Base-by-base conservation (phyloP, 37 sponge, comb jelly and placozoan genomes). In the Crambe crambe region DNA sequence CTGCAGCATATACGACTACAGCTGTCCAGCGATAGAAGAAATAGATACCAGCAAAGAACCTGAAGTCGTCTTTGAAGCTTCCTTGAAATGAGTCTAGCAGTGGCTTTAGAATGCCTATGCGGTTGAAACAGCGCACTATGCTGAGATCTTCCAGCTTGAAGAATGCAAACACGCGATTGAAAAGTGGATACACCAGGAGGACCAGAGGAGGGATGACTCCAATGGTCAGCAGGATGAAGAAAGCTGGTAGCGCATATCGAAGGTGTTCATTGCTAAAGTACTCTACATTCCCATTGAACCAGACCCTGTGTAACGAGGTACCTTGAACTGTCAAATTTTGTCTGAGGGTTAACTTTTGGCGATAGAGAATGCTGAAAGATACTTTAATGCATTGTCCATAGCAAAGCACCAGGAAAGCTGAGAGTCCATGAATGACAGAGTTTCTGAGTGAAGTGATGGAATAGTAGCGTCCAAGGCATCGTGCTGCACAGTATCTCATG, bases 11-110 rank as follows among this genome's bases (percentile, higher is more conserved):
- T 6, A 63, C 31, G 3, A 34, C 2, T 2, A 70, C 3, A 12
- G 60, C 26, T 20, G 17, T 38, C 17, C 68, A 6, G 17, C 80
- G 66, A 73, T 78, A 74, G 10, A 86, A 2, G 41, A 86, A 79
- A 56, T 86, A 86, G 29, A 86, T 29, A 31, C 86, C 86, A n/a
- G 86, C 62, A 72, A 86, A 86, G 60, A 51, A 86, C 0, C 80
- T 59, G 37, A 43, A 39, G 27, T 79, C 42, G 57, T 79, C 80
- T 79, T 66, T 72, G 66, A 72, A 86, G 42, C 80, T 62, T 37
- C 80, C 56, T 35, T 79, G 80, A 29, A 86, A 86, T 2, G 74
- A 63, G 29, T 86, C 86, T 0, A 81, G 38, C 38, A 87, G 61
- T 39, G 70, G 82, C 6, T 56, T 80, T 0, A 73, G 74, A 15